A percentile compares a stretch with the other conserved stretches of the same genome.
Evolutionary conservation across 2,797 vertebrate species (phyloP).

Genomic region (Euphonia xanthogaster): DNA sequence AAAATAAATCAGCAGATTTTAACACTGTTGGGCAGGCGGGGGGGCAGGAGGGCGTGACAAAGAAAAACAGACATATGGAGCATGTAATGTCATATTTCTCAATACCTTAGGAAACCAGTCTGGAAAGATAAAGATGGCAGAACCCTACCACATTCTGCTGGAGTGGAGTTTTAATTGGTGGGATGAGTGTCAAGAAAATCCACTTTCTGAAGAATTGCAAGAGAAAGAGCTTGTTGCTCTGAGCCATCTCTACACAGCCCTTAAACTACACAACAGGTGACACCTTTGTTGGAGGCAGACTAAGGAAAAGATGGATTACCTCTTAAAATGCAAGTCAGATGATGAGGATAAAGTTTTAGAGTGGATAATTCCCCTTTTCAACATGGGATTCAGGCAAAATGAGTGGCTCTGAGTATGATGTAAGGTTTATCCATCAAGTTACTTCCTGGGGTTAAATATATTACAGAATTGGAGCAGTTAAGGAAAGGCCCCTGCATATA

Average conservation of each 20-base stretch:
- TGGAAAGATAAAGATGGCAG: slow-evolving; percentile 27
- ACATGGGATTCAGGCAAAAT: slow-evolving; percentile 59
- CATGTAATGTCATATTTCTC: neutral
- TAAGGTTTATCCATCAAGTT: slow-evolving; percentile 54
- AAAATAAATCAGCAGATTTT: slow-evolving; percentile 54
- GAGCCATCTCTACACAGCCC: slow-evolving; percentile 9
- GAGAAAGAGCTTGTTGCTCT: neutral
- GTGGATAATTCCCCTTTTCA: slow-evolving; percentile 65
- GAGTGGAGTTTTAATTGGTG: neutral
- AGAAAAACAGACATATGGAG: neutral
- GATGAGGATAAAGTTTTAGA: slow-evolving; percentile 51
- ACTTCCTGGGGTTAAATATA: slow-evolving; percentile 58
- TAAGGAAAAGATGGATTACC: slow-evolving; percentile 5
- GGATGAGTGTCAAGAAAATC: slow-evolving; percentile 36
- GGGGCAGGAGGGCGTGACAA: neutral
- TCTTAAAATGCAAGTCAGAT: slow-evolving; percentile 56
- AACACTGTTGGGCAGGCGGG: neutral
- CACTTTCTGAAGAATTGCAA: neutral
- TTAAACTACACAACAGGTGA: slow-evolving; percentile 4
- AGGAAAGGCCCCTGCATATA: neutral
- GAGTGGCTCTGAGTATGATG: slow-evolving; percentile 52
- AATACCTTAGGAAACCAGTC: slow-evolving; percentile 10
- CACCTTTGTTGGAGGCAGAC: slow-evolving; percentile 52
- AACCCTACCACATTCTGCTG: slow-evolving; percentile 24
- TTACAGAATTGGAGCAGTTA: slow-evolving; percentile 34